phyloP scores from a whole-genome alignment of 2,888 invertebrate species.

The Mythimna impura region DNA sequence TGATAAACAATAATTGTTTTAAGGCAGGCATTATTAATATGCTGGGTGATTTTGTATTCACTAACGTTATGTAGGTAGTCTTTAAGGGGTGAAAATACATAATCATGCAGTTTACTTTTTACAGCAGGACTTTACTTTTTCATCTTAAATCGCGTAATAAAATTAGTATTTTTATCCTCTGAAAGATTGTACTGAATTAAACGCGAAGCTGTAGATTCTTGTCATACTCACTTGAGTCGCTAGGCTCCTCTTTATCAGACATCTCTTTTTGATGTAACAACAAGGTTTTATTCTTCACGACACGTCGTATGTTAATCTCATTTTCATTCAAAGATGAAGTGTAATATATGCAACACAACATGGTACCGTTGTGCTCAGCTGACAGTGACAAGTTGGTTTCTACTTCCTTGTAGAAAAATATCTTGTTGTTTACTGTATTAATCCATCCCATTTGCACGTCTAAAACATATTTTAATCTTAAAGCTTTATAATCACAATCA shows the following conservation, averaged over 20 bases:
- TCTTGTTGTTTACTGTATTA: background rate
- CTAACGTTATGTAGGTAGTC: too few species aligned
- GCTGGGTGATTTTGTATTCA: too few species aligned
- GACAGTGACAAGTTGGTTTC: background rate
- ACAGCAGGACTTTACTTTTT: too few species aligned
- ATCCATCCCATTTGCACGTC: conserved; percentile 21
- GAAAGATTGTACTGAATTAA: background rate
- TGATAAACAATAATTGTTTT: too few species aligned
- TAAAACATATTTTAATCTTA: background rate
- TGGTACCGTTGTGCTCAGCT: background rate
- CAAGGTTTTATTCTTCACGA: conserved; percentile 17
- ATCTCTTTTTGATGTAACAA: conserved; percentile 6
- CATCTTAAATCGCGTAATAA: too few species aligned
- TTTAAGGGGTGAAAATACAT: too few species aligned
- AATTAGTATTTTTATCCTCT: background rate
- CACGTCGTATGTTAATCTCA: background rate
- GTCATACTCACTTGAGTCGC: conserved; percentile 3
- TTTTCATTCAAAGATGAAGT: background rate
- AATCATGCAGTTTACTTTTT: too few species aligned
- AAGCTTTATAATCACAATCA: background rate
- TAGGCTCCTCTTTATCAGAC: background rate
- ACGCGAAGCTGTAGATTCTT: background rate
- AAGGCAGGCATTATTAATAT: too few species aligned
- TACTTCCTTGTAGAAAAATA: background rate
- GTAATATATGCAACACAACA: conserved; percentile 31